phyloP scores from a whole-genome alignment of 2,113 vertebrate genomes.

The Erinaceus europaeus region DNA sequence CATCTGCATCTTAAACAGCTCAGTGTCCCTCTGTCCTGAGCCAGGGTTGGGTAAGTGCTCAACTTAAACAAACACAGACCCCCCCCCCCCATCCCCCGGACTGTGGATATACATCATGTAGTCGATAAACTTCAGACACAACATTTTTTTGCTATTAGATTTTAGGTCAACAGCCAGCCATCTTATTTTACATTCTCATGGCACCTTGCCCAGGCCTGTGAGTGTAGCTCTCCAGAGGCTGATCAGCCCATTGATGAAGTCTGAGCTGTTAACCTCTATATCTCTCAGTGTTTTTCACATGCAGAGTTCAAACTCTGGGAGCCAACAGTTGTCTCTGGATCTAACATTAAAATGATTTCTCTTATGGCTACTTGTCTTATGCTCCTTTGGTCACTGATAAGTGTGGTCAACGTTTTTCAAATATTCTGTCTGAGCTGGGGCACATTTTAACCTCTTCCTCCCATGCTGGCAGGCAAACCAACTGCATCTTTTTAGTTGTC shows the following conservation, averaged over 20 bases:
- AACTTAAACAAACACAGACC: neutral
- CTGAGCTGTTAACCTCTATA: neutral
- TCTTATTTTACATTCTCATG: neutral
- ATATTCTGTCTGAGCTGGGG: neutral
- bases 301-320: neutral
- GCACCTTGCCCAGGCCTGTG: neutral
- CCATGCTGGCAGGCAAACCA: neutral
- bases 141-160: neutral
- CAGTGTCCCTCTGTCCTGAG: neutral
- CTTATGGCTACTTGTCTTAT: neutral
- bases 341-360: neutral
- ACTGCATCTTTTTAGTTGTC: neutral
- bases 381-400: neutral
- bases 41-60: neutral
- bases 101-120: accelerated
- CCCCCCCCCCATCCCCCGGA: neutral
- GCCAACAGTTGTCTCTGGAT: neutral
- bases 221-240: neutral
- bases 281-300: neutral
- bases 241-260: accelerated
- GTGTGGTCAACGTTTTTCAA: neutral
- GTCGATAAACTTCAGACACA: neutral
- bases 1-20: neutral
- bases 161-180: neutral
- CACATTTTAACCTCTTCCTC: neutral